Evolutionary conservation across 2,113 vertebrate species (phyloP), one percentile per base, ranked within the genome.

Genomic region (Colossoma macropomum): DNA sequence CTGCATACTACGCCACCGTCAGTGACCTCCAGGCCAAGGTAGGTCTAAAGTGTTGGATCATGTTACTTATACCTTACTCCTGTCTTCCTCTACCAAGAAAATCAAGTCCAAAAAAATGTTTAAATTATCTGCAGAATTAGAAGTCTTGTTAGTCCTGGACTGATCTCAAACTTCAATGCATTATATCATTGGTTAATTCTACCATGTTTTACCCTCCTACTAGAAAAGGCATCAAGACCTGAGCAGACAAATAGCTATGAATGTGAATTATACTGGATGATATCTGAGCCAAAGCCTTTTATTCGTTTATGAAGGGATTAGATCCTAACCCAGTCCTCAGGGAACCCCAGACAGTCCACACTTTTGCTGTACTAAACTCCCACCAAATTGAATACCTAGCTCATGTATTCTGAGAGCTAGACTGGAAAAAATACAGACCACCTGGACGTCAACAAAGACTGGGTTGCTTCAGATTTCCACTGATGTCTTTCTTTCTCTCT

Each of bases 11-110:
- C 1, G 50, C 1, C 27, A 72, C 79, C 0, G 86, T 88, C 66
- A 80, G 3, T 68, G 82, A 86, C 16, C 85, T 88, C 0, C 82
- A 88, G 71, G 32, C 1, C 48, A 81, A 86, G 87, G 87, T 88
- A 72, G 0, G 72, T 52, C 11, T 4, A 23, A 41, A 1, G 3
- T 41, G 7, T 16, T 59, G 21, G 2, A 56, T 23, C 21, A 5
- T 23, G 4, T 4, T 56, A n/a, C n/a, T n/a, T n/a, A 10, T 45
- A 45, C 4, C 41, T 45, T 45, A n/a, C n/a, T n/a, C n/a, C n/a
- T n/a, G n/a, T n/a, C n/a, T n/a, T n/a, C n/a, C n/a, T n/a, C n/a
- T n/a, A n/a, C 41, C 41, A 45, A 45, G 10, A 45, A 6, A 10
- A 6, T 10, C 41, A n/a, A n/a, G n/a, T n/a, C n/a, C n/a, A n/a